Conservation (phyloP, 2,797 vertebrate species). For the Diplodus puntazzo region DNA sequence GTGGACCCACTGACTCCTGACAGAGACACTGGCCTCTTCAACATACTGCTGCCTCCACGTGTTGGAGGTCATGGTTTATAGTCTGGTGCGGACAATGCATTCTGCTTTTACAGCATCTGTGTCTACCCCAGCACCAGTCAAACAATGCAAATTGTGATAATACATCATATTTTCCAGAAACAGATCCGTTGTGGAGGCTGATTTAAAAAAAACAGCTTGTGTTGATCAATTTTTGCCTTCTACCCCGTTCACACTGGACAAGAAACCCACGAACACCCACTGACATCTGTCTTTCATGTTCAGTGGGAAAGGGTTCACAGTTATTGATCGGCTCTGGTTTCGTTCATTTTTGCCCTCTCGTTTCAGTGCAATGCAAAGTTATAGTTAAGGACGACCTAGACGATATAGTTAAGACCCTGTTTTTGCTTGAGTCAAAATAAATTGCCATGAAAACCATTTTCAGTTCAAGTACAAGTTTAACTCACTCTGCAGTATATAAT, state of each 20-base stretch:
- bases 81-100: neutral
- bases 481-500: too few relatives aligned
- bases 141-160: too few relatives aligned
- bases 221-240: too few relatives aligned
- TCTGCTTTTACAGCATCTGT: neutral
- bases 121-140: too few relatives aligned
- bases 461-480: neutral
- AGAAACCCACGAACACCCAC: too few relatives aligned
- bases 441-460: neutral
- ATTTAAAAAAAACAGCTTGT: neutral
- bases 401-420: too few relatives aligned
- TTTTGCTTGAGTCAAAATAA: neutral
- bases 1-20: constrained; percentile 27
- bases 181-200: neutral
- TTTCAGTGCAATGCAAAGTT: too few relatives aligned
- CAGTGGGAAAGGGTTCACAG: too few relatives aligned
- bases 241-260: too few relatives aligned
- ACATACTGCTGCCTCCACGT: neutral
- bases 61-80: neutral
- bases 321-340: too few relatives aligned
- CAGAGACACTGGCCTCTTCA: neutral
- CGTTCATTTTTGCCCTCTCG: too few relatives aligned
- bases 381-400: neutral
- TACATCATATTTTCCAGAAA: neutral
- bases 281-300: too few relatives aligned